A percentile compares a stretch with the other conserved stretches of the same genome.
Conservation (phyloP, 2,113 vertebrate genomes). For the Phalacrocorax pelagicus region DNA sequence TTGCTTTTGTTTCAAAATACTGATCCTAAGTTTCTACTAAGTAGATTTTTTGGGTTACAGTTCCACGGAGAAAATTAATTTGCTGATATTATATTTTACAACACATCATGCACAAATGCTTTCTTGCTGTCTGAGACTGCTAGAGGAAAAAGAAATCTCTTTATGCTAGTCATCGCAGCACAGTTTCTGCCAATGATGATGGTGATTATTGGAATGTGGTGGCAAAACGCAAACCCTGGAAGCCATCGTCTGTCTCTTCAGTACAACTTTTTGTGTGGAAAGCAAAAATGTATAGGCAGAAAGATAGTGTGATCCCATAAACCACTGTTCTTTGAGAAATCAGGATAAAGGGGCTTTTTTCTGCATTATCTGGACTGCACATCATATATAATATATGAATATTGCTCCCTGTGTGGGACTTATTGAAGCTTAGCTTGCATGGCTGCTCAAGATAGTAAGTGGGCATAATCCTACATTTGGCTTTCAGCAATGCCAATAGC, state of each 20-base stretch:
- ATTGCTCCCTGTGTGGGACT: background rate
- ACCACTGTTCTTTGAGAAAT: background rate
- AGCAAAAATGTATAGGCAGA: background rate
- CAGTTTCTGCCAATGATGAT: background rate
- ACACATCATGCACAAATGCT: slow-evolving; percentile 4
- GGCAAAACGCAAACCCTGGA: background rate
- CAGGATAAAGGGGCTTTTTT: background rate
- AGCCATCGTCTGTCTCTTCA: background rate
- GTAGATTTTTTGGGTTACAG: slow-evolving; percentile 53
- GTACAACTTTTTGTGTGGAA: background rate
- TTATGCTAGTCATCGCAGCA: background rate
- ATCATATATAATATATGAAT: slow-evolving; percentile 26
- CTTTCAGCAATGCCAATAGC: slow-evolving; percentile 13
- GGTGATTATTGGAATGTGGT: background rate
- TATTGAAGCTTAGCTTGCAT: slow-evolving; percentile 19
- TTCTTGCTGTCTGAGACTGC: background rate
- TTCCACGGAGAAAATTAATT: slow-evolving; percentile 68
- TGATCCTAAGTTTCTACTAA: slow-evolving; percentile 60
- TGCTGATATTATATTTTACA: slow-evolving; percentile 31
- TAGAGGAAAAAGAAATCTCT: slow-evolving; percentile 4
- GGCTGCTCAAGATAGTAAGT: slow-evolving; percentile 38
- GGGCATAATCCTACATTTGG: slow-evolving; percentile 14
- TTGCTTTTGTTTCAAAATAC: slow-evolving; percentile 68
- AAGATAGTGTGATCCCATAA: background rate
- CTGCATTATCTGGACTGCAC: background rate